Conservation (phyloP, 2,797 vertebrate genomes). For the Hypotaenidia philippensis region DNA sequence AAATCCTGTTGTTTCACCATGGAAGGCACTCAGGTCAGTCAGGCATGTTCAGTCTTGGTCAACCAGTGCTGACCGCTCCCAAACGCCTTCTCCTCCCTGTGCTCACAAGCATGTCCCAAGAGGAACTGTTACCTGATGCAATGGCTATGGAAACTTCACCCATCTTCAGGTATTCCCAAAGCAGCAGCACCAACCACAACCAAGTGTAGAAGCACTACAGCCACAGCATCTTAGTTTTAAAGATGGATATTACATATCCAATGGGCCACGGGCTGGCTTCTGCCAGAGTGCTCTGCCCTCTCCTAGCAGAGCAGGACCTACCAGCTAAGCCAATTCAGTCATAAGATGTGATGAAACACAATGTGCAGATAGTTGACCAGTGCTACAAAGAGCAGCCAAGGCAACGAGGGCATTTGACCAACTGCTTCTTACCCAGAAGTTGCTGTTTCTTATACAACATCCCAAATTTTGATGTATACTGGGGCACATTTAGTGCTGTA, state of each 20-base stretch:
- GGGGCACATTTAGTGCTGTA: not conserved
- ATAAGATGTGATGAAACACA: not conserved
- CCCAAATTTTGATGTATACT: conserved; percentile 3
- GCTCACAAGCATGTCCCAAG: not conserved
- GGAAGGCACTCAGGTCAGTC: not conserved
- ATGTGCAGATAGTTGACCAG: not conserved
- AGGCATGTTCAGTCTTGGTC: not conserved
- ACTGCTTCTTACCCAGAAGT: not conserved
- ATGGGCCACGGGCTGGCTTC: not conserved
- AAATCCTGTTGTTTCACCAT: not conserved
- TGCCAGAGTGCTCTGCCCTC: not conserved
- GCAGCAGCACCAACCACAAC: not conserved
- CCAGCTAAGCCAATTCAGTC: not conserved
- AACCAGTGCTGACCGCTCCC: not conserved
- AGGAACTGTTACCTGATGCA: not conserved
- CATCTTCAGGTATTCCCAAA: not conserved
- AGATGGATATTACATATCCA: not conserved
- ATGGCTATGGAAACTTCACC: not conserved
- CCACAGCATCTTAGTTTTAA: not conserved
- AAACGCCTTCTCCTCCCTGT: not conserved
- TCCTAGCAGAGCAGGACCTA: not conserved
- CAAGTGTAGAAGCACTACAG: not conserved
- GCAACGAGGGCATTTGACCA: not conserved
- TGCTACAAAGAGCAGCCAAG: not conserved
- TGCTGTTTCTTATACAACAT: not conserved